Conservation (phyloP, 23 tunicate genomes). For the Diplosoma virens region DNA sequence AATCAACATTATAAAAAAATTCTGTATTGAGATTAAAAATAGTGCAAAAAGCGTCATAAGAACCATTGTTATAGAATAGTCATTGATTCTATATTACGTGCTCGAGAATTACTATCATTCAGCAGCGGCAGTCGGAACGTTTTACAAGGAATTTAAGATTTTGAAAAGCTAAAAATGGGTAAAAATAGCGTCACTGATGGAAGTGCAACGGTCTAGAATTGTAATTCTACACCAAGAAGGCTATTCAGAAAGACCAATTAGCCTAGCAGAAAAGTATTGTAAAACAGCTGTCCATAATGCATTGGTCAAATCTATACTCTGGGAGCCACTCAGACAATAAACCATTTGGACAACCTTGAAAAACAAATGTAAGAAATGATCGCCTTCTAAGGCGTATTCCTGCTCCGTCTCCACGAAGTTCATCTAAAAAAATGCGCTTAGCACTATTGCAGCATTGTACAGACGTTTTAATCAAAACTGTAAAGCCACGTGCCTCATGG, state of each 20-base stretch:
- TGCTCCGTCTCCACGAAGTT: constrained; percentile 4
- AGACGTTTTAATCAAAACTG: constrained; percentile 14
- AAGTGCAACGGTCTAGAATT: constrained; percentile 21
- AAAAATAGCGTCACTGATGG: constrained; percentile 9
- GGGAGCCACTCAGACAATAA: not conserved
- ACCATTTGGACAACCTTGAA: constrained; percentile 8
- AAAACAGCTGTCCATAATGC: constrained; percentile 15
- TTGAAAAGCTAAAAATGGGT: constrained; percentile 19
- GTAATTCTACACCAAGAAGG: constrained; percentile 20
- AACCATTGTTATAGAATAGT: not conserved
- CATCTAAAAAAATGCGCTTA: constrained; percentile 15
- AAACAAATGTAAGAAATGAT: constrained; percentile 20
- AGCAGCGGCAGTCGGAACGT: constrained; percentile 5
- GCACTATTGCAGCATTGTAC: not conserved
- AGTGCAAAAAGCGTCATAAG: constrained; percentile 10
- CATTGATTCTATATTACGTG: constrained; percentile 10
- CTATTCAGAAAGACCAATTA: constrained; percentile 17
- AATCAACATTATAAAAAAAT: too few relatives aligned
- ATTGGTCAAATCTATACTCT: constrained; percentile 4
- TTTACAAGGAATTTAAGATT: constrained; percentile 1
- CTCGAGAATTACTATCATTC: not conserved
- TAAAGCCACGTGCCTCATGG: constrained; percentile 17
- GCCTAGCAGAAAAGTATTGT: not conserved
- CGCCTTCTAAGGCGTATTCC: not conserved
- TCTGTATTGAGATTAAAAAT: not conserved